Evolutionary conservation across 2,113 vertebrate genomes (phyloP).

Genomic region (Brachyhypopomus gauderio): DNA sequence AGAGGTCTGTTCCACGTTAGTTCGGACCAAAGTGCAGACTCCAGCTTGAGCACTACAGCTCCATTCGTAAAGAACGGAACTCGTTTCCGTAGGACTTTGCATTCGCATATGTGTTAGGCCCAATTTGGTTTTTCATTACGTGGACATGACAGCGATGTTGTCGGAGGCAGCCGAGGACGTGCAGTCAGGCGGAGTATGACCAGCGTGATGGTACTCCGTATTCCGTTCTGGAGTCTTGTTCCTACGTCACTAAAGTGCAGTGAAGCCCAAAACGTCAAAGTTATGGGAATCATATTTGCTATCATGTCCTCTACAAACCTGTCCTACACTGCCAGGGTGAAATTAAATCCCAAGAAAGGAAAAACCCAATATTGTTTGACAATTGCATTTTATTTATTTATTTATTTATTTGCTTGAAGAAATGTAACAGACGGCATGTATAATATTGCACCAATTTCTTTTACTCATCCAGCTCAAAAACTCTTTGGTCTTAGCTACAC

Average conservation of each 20-base stretch:
- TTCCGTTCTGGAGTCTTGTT: background rate
- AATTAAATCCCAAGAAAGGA: background rate
- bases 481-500: too few species aligned
- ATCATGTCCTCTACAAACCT: background rate
- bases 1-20: slow-evolving; percentile 46
- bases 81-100: slow-evolving; percentile 39
- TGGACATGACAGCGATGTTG: slow-evolving; percentile 27
- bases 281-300: background rate
- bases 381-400: background rate
- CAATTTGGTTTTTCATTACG: slow-evolving; percentile 42
- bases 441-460: background rate
- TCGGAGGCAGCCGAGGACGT: slow-evolving; percentile 22
- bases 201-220: slow-evolving; percentile 1
- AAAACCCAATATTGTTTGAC: background rate
- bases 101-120: slow-evolving; percentile 24
- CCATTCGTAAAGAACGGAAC: slow-evolving; percentile 26
- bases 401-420: slow-evolving; percentile 26
- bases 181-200: slow-evolving; percentile 32
- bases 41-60: background rate
- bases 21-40: background rate
- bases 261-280: background rate
- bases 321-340: background rate
- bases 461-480: too few species aligned
- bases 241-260: background rate
- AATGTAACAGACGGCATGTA: background rate